Evolutionary conservation across 2,797 vertebrate species (phyloP).

Genomic region (Artibeus lituratus): DNA sequence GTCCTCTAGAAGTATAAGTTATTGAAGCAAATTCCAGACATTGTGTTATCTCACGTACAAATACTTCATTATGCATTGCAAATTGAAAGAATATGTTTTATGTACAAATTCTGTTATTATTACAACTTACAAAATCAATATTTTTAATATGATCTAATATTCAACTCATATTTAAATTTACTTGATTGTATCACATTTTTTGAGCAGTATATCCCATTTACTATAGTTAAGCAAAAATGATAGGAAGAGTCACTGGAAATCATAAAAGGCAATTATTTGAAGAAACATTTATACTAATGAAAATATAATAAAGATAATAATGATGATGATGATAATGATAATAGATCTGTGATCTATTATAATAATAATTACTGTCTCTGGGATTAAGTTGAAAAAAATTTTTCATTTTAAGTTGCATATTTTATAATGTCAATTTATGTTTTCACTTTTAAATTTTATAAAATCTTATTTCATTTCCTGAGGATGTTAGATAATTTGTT

Average conservation of each 20-base stretch:
- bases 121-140: not conserved
- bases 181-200: not conserved
- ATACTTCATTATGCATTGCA: not conserved
- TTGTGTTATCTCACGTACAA: not conserved
- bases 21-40: constrained; percentile 28
- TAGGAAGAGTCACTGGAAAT: not conserved
- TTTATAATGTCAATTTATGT: not conserved
- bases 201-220: not conserved
- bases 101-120: not conserved
- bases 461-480: not conserved
- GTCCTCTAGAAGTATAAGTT: not conserved
- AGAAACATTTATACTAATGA: not conserved
- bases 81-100: not conserved
- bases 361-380: not conserved
- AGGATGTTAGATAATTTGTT: not conserved
- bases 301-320: not conserved
- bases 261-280: not conserved
- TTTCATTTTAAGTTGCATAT: constrained; percentile 10
- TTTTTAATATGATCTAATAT: not conserved
- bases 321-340: not conserved
- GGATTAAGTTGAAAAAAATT: not conserved
- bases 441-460: constrained; percentile 1
- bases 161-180: not conserved
- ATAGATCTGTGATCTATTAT: not conserved
- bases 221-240: constrained; percentile 6